These are phyloP conservation scores for Drosophila neoperkinsi DNA, from an alignment of 2,888 invertebrate genomes.

Conservation along the genomic window DNA sequence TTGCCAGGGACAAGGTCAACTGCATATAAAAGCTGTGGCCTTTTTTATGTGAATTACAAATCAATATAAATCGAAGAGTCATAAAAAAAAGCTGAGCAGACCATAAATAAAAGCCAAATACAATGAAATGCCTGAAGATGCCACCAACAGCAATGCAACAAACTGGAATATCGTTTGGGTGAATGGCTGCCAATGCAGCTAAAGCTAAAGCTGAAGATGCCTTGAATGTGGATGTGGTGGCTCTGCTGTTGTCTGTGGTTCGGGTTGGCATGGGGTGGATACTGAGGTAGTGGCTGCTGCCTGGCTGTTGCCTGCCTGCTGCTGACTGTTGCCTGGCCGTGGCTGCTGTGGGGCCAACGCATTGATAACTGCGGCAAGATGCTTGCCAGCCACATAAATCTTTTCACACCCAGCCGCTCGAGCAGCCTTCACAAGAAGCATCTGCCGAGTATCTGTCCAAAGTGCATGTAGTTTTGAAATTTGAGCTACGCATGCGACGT, in stretches of 20 bases:
- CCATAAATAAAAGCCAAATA: slow-evolving; percentile 72
- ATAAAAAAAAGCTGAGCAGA: slow-evolving; percentile 68
- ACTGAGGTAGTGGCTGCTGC: slow-evolving; percentile 6
- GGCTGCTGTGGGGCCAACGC: slow-evolving; percentile 71
- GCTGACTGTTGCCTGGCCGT: slow-evolving; percentile 32
- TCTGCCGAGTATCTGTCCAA: slow-evolving; percentile 67
- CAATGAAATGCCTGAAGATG: slow-evolving; percentile 78
- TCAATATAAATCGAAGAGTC: slow-evolving; percentile 80
- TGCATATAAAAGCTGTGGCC: slow-evolving; percentile 59
- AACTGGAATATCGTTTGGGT: slow-evolving; percentile 77
- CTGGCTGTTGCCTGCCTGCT: slow-evolving; percentile 6
- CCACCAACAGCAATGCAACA: slow-evolving; percentile 62
- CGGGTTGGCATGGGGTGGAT: slow-evolving; percentile 12
- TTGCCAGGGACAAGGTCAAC: slow-evolving; percentile 73
- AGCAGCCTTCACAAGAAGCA: slow-evolving; percentile 15
- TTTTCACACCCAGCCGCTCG: slow-evolving; percentile 73
- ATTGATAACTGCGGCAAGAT: slow-evolving; percentile 71
- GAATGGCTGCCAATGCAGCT: slow-evolving; percentile 58
- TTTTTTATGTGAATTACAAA: slow-evolving; percentile 72
- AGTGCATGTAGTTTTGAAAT: slow-evolving; percentile 79
- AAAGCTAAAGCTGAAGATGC: slow-evolving; percentile 26
- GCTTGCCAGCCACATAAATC: slow-evolving; percentile 77
- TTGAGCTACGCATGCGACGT: slow-evolving; percentile 78
- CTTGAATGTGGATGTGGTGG: slow-evolving; percentile 12
- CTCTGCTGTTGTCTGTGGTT: slow-evolving; percentile 11